Conservation (phyloP, 2,888 invertebrate species). For the Archips xylosteana region DNA sequence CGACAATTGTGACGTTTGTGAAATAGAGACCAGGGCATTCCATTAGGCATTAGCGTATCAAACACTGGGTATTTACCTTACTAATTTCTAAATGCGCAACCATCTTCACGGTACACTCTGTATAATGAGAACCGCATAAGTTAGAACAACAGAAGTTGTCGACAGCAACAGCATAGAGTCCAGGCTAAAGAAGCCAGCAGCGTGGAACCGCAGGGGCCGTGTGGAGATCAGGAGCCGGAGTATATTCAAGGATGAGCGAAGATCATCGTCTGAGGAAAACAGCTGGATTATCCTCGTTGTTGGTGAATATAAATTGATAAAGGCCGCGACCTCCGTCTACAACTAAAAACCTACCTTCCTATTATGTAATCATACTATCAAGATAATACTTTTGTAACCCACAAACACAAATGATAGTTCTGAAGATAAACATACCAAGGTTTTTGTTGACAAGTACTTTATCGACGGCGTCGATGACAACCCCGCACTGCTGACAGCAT, state of each 20-base stretch:
- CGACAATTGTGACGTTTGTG: too few relatives aligned
- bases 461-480: not conserved
- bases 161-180: slow-evolving; percentile 20
- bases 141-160: slow-evolving; percentile 11
- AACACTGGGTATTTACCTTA: too few relatives aligned
- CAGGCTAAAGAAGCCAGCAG: slow-evolving; percentile 28
- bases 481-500: not conserved
- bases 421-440: not conserved
- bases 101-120: slow-evolving; percentile 2
- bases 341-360: too few relatives aligned
- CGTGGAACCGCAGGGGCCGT: slow-evolving; percentile 20
- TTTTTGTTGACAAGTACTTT: slow-evolving; percentile 3
- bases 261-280: not conserved
- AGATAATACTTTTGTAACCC: too few relatives aligned
- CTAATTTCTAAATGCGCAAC: too few relatives aligned
- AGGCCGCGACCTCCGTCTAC: too few relatives aligned
- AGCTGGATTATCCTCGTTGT: too few relatives aligned
- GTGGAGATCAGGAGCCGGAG: slow-evolving; percentile 9
- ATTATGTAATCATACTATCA: too few relatives aligned
- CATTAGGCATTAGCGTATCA: too few relatives aligned
- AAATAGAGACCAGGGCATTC: too few relatives aligned
- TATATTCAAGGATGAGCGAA: not conserved
- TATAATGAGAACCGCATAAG: slow-evolving; percentile 19
- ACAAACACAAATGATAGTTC: too few relatives aligned
- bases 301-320: too few relatives aligned